These are phyloP conservation scores for Folsomia manolachei DNA, from an alignment of 2,888 invertebrate genomes.

Conservation along the genomic window DNA sequence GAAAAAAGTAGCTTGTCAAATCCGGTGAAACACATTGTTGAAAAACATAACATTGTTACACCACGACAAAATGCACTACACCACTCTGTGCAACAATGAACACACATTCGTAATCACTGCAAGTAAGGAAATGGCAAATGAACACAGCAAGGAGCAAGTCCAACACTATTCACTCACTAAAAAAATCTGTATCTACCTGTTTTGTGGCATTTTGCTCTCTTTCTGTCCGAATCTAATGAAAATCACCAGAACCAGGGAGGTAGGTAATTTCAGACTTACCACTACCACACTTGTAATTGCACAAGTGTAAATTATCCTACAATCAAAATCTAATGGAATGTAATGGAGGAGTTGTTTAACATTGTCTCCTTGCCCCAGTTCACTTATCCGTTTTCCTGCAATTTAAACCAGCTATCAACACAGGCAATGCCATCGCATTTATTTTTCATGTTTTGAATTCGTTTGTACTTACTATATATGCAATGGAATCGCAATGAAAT, in stretches of 20 bases:
- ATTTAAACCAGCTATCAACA: background rate
- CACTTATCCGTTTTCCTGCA: constrained; percentile 36
- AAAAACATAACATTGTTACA: background rate
- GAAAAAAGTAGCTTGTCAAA: constrained; percentile 12
- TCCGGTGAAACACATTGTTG: constrained; percentile 1
- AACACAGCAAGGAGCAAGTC: background rate
- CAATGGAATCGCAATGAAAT: too few relatives aligned
- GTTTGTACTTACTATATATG: too few relatives aligned
- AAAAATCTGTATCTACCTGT: too few relatives aligned
- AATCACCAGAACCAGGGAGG: too few relatives aligned
- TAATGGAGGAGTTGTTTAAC: background rate
- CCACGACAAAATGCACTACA: background rate
- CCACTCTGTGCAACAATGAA: too few relatives aligned
- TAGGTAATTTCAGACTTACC: too few relatives aligned
- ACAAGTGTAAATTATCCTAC: background rate
- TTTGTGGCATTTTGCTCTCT: too few relatives aligned
- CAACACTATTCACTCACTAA: too few relatives aligned
- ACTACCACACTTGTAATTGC: too few relatives aligned
- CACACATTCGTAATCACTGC: background rate
- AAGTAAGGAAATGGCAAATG: constrained; percentile 1
- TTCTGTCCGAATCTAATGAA: too few relatives aligned
- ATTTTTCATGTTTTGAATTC: too few relatives aligned
- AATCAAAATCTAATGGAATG: background rate
- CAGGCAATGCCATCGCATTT: too few relatives aligned
- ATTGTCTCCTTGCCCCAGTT: constrained; percentile 40